phyloP scores from a whole-genome alignment of 2,797 vertebrate genomes.

The Fratercula arctica region DNA sequence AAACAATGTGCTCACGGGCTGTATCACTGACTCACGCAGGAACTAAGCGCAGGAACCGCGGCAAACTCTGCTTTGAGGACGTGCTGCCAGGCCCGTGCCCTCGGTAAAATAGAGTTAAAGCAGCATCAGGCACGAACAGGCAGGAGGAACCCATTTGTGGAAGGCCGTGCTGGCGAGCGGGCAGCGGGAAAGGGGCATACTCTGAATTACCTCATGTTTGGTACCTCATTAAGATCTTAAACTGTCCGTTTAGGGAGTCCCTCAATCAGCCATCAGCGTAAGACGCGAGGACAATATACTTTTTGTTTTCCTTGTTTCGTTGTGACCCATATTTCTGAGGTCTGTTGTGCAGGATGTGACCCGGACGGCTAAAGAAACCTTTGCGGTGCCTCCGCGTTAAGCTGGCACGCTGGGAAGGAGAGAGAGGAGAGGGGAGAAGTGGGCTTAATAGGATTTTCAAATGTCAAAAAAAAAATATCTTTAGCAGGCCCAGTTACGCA shows the following conservation, averaged over 20 bases:
- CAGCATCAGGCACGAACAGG: background rate
- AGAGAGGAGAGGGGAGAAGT: background rate
- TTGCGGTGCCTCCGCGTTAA: background rate
- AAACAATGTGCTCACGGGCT: background rate
- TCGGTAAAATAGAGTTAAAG: background rate
- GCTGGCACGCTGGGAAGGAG: background rate
- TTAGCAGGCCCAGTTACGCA: background rate
- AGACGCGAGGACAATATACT: background rate
- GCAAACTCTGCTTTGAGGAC: background rate
- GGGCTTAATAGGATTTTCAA: slow-evolving; percentile 40
- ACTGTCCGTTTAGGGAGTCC: slow-evolving; percentile 27
- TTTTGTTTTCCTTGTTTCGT: background rate
- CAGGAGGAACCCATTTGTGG: background rate
- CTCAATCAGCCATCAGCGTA: background rate
- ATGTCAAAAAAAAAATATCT: slow-evolving; percentile 41
- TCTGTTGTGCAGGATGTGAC: slow-evolving; percentile 33
- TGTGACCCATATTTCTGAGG: slow-evolving; percentile 28
- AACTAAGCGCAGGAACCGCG: background rate
- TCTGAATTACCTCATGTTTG: background rate
- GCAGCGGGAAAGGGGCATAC: background rate
- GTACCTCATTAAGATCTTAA: slow-evolving; percentile 1
- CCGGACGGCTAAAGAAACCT: background rate
- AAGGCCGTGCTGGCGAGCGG: background rate
- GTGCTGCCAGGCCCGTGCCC: background rate
- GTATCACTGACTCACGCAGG: background rate